Base-by-base conservation (phyloP, 2,797 vertebrate genomes). In the Mallotus villosus region DNA sequence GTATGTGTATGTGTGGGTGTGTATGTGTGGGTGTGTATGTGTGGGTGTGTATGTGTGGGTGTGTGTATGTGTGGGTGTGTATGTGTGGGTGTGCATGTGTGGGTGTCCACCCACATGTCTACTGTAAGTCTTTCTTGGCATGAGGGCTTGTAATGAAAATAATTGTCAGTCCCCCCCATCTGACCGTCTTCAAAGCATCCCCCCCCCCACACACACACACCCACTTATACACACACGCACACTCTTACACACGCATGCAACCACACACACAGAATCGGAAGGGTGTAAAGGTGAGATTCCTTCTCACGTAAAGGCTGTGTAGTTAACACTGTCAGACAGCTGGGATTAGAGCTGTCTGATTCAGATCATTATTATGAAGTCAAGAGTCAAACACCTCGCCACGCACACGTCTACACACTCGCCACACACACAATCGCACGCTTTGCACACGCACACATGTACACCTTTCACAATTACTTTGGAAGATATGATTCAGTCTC, bases 131-230 rank as follows among this genome's bases (percentile, higher is more conserved):
- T 46, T 11, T 73, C 46, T 41, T 77, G 80, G 78, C 37, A 6
- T 4, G 0, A 34, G 63, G 70, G 76, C 78, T 82, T 77, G 68
- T 74, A 61, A 68, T 76, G 74, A 82, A 76, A 60, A 57, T 5
- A 74, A 25, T 12, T 75, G 65, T 79, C 77, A 41, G 61, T 76
- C 74, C 55, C 70, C 78, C 61, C 78, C 61, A 19, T 46, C 6
- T 46, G 63, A 46, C 17, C 22, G 67, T 19, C 73, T 51, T 82
- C 49, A 83, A 67, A 73, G 32, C 65, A 68, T 59, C 72, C 55
- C 14, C 12, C 4, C 24, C 60, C 4, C 2, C 24, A 41, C 60
- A 29, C 60, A 71, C 24, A 68, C 53, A 74, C 69, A 6, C 7
- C 5, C 73, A 61, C 69, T 37, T 71, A 75, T 70, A 80, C 46